Evolutionary conservation across 2,888 invertebrate species (phyloP), one percentile per base, ranked within the genome.

Genomic region (Omphaloscelis lunosa): DNA sequence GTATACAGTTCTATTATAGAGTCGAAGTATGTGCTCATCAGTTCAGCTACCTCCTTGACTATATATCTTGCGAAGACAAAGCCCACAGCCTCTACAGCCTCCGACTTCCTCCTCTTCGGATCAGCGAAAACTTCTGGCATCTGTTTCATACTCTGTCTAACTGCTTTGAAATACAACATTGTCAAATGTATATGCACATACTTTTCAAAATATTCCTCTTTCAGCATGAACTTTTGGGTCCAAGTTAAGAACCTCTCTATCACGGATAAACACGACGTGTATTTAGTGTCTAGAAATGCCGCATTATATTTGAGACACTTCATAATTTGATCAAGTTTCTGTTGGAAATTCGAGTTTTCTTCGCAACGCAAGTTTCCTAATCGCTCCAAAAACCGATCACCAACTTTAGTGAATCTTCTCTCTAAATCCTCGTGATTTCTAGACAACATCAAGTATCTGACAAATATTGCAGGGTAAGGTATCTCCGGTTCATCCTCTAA

Each of bases 101-200:
- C 90, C 0, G 85, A 83, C 27, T 72, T 70, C 77, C 83, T 90
- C 23, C 77, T 87, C 58, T 74, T 83, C 17, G 82, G 75, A 72
- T 91, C 87, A 3, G 86, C 83, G 53, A 93, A 94, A 15, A 93
- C 70, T 69, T 89, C 89, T 4, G 93, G 90, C 27, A 87, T 86
- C 15, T 90, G 85, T 77, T 90, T 89, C 5, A 90, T 75, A 34
- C 89, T 83, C 58, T 92, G 90, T 62, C 91, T 88, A 17, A 95
- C 85, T 1, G 94, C 84, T 80, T 93, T 94, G 65, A 84, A 93
- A 79, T 92, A 95, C 45, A 94, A 81, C 92, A 94, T 94, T 0
- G 89, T 93, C n/a, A 93, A 80, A 83, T 95, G 93, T 66, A 95
- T 79, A 9, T 84, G 71, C 0, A 89, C 89, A 76, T 93, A 93